Evolutionary conservation across 2,797 vertebrate genomes (phyloP).

Genomic region (Chaenodraco wilsoni): DNA sequence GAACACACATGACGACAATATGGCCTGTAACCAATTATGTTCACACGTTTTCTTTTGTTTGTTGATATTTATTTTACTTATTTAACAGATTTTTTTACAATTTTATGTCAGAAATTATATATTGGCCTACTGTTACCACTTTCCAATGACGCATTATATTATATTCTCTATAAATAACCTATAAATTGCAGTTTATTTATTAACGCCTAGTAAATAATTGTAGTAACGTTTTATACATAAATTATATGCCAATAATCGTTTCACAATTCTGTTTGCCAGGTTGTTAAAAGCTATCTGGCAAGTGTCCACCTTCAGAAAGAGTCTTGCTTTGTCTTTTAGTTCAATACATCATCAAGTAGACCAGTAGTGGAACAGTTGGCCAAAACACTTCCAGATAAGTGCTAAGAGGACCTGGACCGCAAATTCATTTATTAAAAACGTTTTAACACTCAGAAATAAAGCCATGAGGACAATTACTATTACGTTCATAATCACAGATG

Average conservation of each 20-base stretch:
- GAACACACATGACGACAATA: no score
- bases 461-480: background rate
- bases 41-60: no score
- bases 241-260: background rate
- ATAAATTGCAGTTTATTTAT: background rate
- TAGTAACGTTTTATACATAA: background rate
- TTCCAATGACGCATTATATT: background rate
- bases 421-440: background rate
- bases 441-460: conserved; percentile 5
- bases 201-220: background rate
- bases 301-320: background rate
- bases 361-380: background rate
- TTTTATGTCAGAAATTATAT: no score
- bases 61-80: background rate
- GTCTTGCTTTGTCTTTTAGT: background rate
- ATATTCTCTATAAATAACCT: background rate
- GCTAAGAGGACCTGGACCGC: background rate
- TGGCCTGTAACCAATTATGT: no score
- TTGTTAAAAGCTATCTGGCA: background rate
- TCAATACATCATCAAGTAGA: background rate
- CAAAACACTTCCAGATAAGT: background rate
- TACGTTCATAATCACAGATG: background rate
- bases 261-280: background rate
- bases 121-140: background rate
- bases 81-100: background rate